Evolutionary conservation across 2,797 vertebrate species (phyloP).

Genomic region (Amblyraja radiata): DNA sequence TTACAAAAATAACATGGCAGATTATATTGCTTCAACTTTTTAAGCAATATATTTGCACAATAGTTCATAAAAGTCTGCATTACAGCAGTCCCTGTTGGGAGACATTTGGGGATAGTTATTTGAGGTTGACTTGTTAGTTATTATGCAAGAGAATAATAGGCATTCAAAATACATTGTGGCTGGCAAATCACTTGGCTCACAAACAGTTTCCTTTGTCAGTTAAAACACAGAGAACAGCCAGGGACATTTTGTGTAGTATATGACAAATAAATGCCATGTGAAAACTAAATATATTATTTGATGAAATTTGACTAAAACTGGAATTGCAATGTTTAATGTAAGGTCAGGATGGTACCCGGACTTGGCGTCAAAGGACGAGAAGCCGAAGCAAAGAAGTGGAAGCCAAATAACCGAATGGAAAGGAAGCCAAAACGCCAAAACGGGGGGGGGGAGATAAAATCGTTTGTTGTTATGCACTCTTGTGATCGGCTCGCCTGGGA

Average conservation of each 20-base stretch:
- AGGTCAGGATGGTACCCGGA: not conserved
- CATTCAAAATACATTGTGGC: not conserved
- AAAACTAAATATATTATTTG: not conserved
- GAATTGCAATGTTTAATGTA: not conserved
- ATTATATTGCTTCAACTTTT: conserved; percentile 4
- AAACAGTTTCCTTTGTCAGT: not conserved
- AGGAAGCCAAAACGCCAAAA: no score
- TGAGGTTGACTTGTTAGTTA: conserved; percentile 21
- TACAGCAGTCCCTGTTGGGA: not conserved
- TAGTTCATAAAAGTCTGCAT: not conserved
- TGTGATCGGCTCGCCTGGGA: no score
- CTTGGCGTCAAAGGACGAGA: no score
- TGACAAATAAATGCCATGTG: not conserved
- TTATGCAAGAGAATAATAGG: conserved; percentile 10
- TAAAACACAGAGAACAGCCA: not conserved
- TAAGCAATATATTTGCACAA: not conserved
- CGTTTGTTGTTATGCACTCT: no score
- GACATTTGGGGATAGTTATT: conserved; percentile 16
- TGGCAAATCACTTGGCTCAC: not conserved
- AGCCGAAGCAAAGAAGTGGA: no score
- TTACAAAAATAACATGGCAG: not conserved
- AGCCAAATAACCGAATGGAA: no score
- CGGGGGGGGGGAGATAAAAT: no score
- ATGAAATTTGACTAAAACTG: not conserved
- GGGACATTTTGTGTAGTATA: no score